phyloP scores from a whole-genome alignment of 2,797 vertebrate genomes.

The Protosalanx chinensis region DNA sequence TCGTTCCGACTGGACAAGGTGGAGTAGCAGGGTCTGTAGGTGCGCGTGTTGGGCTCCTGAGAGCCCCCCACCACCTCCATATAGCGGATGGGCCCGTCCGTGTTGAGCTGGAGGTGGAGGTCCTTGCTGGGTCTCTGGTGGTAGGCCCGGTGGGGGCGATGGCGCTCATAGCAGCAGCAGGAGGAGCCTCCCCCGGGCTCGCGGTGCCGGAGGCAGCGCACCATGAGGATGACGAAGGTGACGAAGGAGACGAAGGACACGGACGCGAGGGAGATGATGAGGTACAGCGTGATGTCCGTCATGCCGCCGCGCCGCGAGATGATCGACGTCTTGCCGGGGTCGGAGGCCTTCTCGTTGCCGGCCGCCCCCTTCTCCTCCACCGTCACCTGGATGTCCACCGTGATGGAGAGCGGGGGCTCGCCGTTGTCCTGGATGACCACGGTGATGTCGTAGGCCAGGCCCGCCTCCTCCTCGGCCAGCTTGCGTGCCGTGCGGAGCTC shows the following conservation, averaged over 20 bases:
- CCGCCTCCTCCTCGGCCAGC: slow-evolving; percentile 78
- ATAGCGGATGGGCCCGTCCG: slow-evolving; percentile 93
- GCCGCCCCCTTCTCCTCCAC: slow-evolving; percentile 77
- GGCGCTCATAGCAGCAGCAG: slow-evolving; percentile 71
- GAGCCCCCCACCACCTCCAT: slow-evolving; percentile 93
- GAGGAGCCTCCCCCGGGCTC: slow-evolving; percentile 56
- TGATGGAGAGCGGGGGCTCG: slow-evolving; percentile 79
- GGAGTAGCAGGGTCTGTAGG: slow-evolving; percentile 90
- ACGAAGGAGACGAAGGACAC: slow-evolving; percentile 84
- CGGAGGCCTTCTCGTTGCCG: slow-evolving; percentile 62
- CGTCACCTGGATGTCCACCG: slow-evolving; percentile 78
- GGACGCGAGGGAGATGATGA: slow-evolving; percentile 88
- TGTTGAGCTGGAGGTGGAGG: slow-evolving; percentile 86
- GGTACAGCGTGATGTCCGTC: slow-evolving; percentile 86
- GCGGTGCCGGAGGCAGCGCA: slow-evolving; percentile 80
- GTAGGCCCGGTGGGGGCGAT: slow-evolving; percentile 78
- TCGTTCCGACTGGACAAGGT: slow-evolving; percentile 87
- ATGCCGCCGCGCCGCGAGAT: slow-evolving; percentile 73
- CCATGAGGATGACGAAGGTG: slow-evolving; percentile 81
- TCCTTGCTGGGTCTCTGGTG: slow-evolving; percentile 86
- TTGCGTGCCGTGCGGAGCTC: slow-evolving; percentile 84
- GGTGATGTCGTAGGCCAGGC: slow-evolving; percentile 74
- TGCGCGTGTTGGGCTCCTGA: slow-evolving; percentile 83
- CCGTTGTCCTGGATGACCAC: slow-evolving; percentile 87
- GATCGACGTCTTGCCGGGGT: slow-evolving; percentile 72